phyloP scores from a whole-genome alignment of 2,113 vertebrate species.

The Xenopus laevis region DNA sequence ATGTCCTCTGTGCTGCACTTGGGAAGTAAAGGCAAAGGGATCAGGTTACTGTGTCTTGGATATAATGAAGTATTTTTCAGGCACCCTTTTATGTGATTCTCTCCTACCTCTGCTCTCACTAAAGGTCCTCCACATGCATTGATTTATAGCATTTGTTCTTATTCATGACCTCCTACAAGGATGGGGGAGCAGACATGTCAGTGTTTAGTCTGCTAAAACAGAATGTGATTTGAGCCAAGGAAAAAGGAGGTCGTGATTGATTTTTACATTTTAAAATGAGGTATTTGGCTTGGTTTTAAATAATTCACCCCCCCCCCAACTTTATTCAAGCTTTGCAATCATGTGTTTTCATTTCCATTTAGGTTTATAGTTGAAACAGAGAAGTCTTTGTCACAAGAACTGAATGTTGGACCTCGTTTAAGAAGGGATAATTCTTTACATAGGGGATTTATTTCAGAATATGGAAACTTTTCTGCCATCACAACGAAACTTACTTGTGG shows the following conservation, averaged over 20 bases:
- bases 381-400: constrained; percentile 22
- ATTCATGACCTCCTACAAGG: constrained; percentile 20
- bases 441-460: background rate
- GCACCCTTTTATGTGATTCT: constrained; percentile 15
- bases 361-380: constrained; percentile 15
- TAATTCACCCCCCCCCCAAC: constrained; percentile 9
- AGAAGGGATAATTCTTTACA: background rate
- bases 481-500: constrained; percentile 79
- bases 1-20: too few relatives aligned
- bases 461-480: background rate
- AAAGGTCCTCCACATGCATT: background rate
- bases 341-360: constrained; percentile 28
- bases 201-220: constrained; percentile 38
- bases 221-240: constrained; percentile 16
- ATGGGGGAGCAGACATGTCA: constrained; percentile 23
- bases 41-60: too few relatives aligned
- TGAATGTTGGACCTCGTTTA: constrained; percentile 10
- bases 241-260: constrained; percentile 21
- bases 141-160: constrained; percentile 27
- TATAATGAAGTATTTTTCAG: constrained; percentile 22
- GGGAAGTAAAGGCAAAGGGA: too few relatives aligned
- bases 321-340: background rate
- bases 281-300: constrained; percentile 30
- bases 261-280: constrained; percentile 37
- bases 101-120: constrained; percentile 1